Percentiles rank a stretch among this genome's conserved stretches.
Evolutionary conservation across 1,140 invertebrate species (phyloP).

Genomic region (Drosophila mayri): DNA sequence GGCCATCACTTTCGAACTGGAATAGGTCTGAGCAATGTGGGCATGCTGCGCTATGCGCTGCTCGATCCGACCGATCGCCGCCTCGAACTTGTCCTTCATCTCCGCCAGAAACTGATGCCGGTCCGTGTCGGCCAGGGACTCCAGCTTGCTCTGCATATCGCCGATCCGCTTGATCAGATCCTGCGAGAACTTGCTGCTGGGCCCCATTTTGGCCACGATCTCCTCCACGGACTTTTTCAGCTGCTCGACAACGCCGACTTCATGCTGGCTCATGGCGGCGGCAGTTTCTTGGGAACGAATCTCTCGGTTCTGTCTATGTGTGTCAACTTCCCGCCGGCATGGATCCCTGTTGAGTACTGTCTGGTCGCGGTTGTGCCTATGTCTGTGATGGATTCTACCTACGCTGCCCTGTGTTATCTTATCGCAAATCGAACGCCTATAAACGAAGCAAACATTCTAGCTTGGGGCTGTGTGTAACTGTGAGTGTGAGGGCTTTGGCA

Average conservation of each 20-base stretch:
- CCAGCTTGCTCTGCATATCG: slow-evolving; percentile 67
- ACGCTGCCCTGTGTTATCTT: slow-evolving; percentile 56
- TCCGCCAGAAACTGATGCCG: slow-evolving; percentile 60
- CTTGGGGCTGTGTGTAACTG: slow-evolving; percentile 3
- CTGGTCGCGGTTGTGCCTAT: slow-evolving; percentile 4
- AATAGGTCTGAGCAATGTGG: slow-evolving; percentile 66
- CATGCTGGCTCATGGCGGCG: slow-evolving; percentile 30
- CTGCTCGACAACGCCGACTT: slow-evolving; percentile 63
- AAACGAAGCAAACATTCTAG: slow-evolving; percentile 61
- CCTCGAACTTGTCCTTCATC: slow-evolving; percentile 71
- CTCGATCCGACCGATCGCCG: slow-evolving; percentile 66
- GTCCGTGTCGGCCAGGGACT: slow-evolving; percentile 61
- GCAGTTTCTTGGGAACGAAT: not conserved
- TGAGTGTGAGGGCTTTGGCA: slow-evolving; percentile 40
- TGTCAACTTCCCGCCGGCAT: slow-evolving; percentile 52
- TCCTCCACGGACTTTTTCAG: slow-evolving; percentile 66
- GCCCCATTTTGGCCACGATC: slow-evolving; percentile 69
- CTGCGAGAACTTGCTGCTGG: slow-evolving; percentile 67
- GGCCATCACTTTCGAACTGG: slow-evolving; percentile 69
- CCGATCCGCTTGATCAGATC: slow-evolving; percentile 64
- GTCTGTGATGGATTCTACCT: slow-evolving; percentile 59
- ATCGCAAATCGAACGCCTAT: slow-evolving; percentile 75
- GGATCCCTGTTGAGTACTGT: slow-evolving; percentile 35
- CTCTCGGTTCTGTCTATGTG: not conserved
- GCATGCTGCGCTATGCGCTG: slow-evolving; percentile 64